phyloP scores from a whole-genome alignment of 2,797 vertebrate genomes.

The Characodon lateralis region DNA sequence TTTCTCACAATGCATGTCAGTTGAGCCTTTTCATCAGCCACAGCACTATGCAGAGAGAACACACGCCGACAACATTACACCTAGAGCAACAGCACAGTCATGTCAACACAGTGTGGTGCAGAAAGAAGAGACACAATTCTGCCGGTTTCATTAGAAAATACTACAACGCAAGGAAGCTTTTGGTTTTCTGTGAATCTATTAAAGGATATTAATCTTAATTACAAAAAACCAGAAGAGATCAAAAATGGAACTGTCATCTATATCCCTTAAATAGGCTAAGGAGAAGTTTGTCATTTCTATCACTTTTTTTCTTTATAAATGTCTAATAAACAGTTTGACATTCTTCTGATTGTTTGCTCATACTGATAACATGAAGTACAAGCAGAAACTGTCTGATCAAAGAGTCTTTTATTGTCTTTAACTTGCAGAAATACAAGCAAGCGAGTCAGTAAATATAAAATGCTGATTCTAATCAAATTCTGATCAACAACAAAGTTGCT shows the following conservation, averaged over 20 bases:
- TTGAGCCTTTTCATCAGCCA: constrained; percentile 5
- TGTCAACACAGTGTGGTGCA: not conserved
- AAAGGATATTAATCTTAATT: not conserved
- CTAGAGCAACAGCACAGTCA: not conserved
- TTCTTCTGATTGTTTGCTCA: not conserved
- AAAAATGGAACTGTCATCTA: not conserved
- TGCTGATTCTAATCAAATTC: not conserved
- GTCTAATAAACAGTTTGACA: not conserved
- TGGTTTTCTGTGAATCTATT: not conserved
- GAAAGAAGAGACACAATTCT: not conserved
- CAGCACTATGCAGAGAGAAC: not conserved
- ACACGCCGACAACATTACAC: not conserved
- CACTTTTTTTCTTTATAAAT: not conserved
- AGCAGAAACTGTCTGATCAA: not conserved
- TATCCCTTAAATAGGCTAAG: not conserved
- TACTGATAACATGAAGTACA: no score
- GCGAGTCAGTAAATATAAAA: not conserved
- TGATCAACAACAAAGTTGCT: not conserved
- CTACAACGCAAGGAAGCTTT: not conserved
- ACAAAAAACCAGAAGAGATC: not conserved
- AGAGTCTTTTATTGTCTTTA: no score
- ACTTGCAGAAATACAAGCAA: not conserved
- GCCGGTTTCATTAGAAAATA: not conserved
- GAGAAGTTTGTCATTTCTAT: not conserved
- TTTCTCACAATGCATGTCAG: constrained; percentile 1